Evolutionary conservation across 2,888 invertebrate species (phyloP), one percentile per base, ranked within the genome.

Genomic region (Zaprionus lineosus): DNA sequence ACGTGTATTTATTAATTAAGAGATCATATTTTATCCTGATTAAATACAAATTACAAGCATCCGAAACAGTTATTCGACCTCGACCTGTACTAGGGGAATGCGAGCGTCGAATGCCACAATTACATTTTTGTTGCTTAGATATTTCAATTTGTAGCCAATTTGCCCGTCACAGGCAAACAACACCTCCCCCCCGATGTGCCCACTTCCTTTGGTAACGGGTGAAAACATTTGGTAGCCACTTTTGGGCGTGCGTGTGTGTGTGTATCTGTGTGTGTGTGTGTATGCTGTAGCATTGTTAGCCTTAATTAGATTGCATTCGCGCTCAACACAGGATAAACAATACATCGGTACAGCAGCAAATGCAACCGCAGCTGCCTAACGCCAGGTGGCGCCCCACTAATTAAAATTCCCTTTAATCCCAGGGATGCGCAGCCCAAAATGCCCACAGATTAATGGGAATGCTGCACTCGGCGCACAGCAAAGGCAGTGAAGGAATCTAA

Each of bases 281-380:
- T 50, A 34, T 37, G 31, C 43, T 33, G 37, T 36, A 19, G 9
- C 33, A 50, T 21, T 34, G 36, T 36, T 29, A 50, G 55, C 58
- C 57, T 50, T 84, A 83, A 79, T 79, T 79, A 76, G 81, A 81
- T 83, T 83, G 70, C 57, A 70, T 64, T 67, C 69, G 50, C 61
- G 43, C 55, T 52, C 40, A 51, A 57, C 61, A 40, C 12, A 29
- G 39, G 52, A 31, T 60, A 70, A 65, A 69, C 66, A 72, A 74
- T 69, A 19, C 61, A 21, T 62, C 62, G 69, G 56, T 66, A 36
- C 41, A 8, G 11, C 8, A 19, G 15, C 14, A 16, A 24, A 3
- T 9, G 19, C 12, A 56, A 24, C 15, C 24, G 18, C 36, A 56
- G 33, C n/a, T n/a, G 31, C 15, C 46, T 34, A 7, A 26, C 62